A percentile compares a stretch with the other conserved stretches of the same genome.
Evolutionary conservation across 2,113 vertebrate genomes (phyloP).

Genomic region (Urocitellus parryii): DNA sequence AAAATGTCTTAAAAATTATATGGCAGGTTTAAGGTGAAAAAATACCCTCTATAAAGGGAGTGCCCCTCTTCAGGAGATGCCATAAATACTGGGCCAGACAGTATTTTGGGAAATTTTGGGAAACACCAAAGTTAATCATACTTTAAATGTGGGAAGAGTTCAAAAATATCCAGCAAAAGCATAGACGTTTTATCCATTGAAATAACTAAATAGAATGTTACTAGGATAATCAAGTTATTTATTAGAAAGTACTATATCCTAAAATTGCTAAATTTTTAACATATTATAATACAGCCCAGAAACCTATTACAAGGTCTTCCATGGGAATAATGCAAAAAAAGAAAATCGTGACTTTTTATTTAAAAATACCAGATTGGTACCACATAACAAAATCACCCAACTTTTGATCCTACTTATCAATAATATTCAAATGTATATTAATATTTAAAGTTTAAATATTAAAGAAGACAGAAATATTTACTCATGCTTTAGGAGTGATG

Average conservation of each 20-base stretch:
- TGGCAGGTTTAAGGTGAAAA: not conserved
- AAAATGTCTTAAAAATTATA: not conserved
- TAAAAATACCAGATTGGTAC: not conserved
- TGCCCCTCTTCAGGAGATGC: not conserved
- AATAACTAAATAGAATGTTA: not conserved
- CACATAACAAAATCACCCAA: not conserved
- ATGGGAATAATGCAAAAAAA: not conserved
- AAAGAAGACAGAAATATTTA: not conserved
- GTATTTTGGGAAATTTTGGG: not conserved
- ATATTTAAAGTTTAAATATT: constrained; percentile 6
- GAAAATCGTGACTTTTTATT: not conserved
- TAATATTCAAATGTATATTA: not conserved
- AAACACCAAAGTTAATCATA: not conserved
- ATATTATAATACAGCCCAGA: not conserved
- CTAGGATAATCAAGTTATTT: not conserved
- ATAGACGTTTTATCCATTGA: not conserved
- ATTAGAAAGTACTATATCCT: not conserved
- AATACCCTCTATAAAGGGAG: not conserved
- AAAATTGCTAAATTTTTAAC: not conserved
- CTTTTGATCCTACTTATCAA: not conserved
- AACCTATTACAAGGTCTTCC: not conserved
- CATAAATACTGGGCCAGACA: not conserved
- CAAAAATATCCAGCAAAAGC: not conserved
- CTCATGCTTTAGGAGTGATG: constrained; percentile 20
- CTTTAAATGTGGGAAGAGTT: not conserved